Evolutionary conservation across 2,113 vertebrate species (phyloP).

Genomic region (Baryphthengus martii): DNA sequence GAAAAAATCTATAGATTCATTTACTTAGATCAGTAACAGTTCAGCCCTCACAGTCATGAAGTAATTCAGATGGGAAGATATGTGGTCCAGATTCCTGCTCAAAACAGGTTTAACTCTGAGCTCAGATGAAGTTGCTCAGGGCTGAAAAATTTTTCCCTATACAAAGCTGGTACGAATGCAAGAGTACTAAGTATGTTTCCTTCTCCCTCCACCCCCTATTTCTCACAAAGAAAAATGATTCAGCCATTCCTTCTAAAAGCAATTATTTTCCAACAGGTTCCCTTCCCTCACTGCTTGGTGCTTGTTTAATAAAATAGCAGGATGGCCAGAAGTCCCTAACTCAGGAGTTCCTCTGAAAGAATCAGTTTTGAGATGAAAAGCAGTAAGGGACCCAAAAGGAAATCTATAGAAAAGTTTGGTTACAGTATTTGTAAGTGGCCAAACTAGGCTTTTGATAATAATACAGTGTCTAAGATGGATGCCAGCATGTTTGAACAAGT

Average conservation of each 20-base stretch:
- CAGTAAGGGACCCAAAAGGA: neutral
- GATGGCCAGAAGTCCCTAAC: neutral
- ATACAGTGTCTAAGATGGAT: neutral
- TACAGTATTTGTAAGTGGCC: neutral
- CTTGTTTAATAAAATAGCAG: neutral
- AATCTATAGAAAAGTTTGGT: neutral
- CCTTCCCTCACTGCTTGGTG: neutral
- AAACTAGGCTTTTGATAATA: neutral
- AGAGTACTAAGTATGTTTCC: neutral
- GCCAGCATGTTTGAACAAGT: constrained; percentile 17
- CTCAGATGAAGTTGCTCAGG: neutral
- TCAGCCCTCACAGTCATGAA: neutral
- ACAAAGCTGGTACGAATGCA: neutral
- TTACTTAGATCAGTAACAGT: neutral
- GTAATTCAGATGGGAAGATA: neutral
- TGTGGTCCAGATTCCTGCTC: neutral
- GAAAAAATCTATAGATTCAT: neutral
- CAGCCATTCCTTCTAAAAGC: neutral
- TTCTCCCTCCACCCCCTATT: neutral
- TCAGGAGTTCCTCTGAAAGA: neutral
- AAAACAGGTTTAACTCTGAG: neutral
- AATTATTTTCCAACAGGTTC: neutral
- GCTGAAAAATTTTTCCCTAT: neutral
- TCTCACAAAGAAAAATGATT: neutral
- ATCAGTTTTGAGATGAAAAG: neutral